Conservation (phyloP, 2,113 vertebrate genomes). For the Tupaia tana region DNA sequence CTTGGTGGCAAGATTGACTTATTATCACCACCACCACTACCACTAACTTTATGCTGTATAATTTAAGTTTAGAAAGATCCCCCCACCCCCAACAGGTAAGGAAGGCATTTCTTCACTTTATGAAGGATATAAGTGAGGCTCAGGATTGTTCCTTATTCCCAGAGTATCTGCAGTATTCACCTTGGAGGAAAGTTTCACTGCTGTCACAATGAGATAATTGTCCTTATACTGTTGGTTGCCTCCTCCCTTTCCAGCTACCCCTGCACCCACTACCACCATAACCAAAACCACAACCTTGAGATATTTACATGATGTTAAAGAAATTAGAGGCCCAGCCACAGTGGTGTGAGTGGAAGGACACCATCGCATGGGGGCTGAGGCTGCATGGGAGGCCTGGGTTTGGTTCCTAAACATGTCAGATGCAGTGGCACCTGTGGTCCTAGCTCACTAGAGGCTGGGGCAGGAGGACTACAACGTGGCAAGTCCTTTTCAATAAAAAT, state of each 20-base stretch:
- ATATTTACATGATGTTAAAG: not conserved
- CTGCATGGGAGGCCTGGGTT: too few species aligned
- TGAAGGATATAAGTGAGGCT: constrained; percentile 15
- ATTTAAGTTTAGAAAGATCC: not conserved
- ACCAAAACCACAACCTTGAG: not conserved
- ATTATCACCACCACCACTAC: too few species aligned
- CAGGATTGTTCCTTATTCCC: not conserved
- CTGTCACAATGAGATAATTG: not conserved
- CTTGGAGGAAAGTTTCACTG: not conserved
- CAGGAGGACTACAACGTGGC: too few species aligned
- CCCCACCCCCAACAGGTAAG: not conserved
- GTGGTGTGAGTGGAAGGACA: too few species aligned
- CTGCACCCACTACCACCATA: not conserved
- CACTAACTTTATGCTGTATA: not conserved
- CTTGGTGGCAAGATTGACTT: not conserved
- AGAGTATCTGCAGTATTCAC: not conserved
- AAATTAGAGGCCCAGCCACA: too few species aligned
- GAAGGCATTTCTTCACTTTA: not conserved
- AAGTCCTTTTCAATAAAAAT: too few species aligned
- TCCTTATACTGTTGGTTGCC: not conserved
- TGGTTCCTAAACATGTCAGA: too few species aligned
- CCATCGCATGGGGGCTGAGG: too few species aligned
- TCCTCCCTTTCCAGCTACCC: not conserved
- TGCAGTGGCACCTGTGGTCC: too few species aligned
- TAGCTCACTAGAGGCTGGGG: too few species aligned